Base-by-base conservation (phyloP, 2,888 invertebrate species). In the Clistopyga incitator region DNA sequence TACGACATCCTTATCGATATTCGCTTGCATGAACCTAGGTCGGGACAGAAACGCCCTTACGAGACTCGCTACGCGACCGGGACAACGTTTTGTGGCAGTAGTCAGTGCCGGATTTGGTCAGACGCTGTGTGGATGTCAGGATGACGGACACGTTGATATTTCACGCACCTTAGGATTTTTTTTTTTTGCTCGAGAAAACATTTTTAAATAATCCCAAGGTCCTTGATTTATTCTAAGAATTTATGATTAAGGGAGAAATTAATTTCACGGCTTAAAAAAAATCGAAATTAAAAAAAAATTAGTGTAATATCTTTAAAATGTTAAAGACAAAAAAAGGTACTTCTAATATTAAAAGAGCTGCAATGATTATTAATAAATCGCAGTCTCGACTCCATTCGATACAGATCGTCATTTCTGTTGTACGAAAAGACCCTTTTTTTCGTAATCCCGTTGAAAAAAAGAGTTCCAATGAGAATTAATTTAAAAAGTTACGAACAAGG, bases 11-110 rank as follows among this genome's bases (percentile, higher is more conserved):
- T 23, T 20, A 54, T 56, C 50, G 72, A 38, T 38, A 10, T 56
- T 42, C 64, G 45, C 23, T 78, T 38, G 20, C 75, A 29, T 13
- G 54, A 42, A 45, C 29, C 64, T 23, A 42, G 18, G n/a, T 38
- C 65, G 29, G 20, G 56, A 42, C 70, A 56, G 77, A 81, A 84
- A 85, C 85, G 84, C 84, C 85, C 85, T 84, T 84, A 77, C 77
- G 56, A 71, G 47, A 71, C 50, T 50, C 59, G 59, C 70, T 65
- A 47, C 42, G 65, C 52, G 45, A 54, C 18, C 65, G 11, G 54
- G 65, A 29, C 75, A 23, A 6, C 15, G 29, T 29, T 3, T 29
- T 29, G 29, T 29, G 4, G 76, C 15, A 77, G 56, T 81, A 77
- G 71, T 81, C 52, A 65, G 45, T 34, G 54, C 45, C 10, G 71